Base-by-base conservation (phyloP, 2,797 vertebrate genomes). In the Takifugu ocellatus region DNA sequence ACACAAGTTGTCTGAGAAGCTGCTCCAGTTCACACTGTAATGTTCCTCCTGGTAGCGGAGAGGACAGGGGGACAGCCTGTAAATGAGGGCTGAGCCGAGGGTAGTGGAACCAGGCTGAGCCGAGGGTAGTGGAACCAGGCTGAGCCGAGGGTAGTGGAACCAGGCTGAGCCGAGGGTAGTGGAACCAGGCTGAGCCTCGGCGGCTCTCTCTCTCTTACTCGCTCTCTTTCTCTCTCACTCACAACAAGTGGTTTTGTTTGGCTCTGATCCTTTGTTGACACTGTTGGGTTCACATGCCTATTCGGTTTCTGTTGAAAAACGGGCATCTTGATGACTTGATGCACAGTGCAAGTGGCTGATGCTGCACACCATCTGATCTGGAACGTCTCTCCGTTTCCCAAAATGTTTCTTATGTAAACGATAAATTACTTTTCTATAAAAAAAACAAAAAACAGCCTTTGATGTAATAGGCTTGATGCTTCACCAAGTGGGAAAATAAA, bases 161-260 rank as follows among this genome's bases (percentile, higher is more conserved):
- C 54, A n/a, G 51, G 44, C 49, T 50, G 58, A 70, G 50, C 14
- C 1, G 42, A 56, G 55, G 49, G 56, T 1, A 25, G 33, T 59
- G 57, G 63, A 82, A 76, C 79, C 54, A 24, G 79, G 80, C 70
- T 45, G 16, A 15, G 64, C 61, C 12, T 14, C 54, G 58, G 50
- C 52, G 72, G 58, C 71, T 39, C 36, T 11, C 33, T 39, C 36
- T 39, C 12, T 10, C 36, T 63, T 49, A 65, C 56, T 21, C 21
- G 21, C 21, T 21, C 21, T 21, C 21, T 29, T 7, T 29, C 27
- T 29, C 27, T 29, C 27, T 29, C 27, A 2, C 27, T 63, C 49
- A 65, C 56, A 67, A 65, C 56, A 67, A 78, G 54, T 70, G 43
- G 68, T 82, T 84, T 85, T 72, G 80, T 79, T 84, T 85, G 78